These are phyloP conservation scores for Liolophura sinensis DNA, from an alignment of 1,140 invertebrate species.

Conservation along the genomic window DNA sequence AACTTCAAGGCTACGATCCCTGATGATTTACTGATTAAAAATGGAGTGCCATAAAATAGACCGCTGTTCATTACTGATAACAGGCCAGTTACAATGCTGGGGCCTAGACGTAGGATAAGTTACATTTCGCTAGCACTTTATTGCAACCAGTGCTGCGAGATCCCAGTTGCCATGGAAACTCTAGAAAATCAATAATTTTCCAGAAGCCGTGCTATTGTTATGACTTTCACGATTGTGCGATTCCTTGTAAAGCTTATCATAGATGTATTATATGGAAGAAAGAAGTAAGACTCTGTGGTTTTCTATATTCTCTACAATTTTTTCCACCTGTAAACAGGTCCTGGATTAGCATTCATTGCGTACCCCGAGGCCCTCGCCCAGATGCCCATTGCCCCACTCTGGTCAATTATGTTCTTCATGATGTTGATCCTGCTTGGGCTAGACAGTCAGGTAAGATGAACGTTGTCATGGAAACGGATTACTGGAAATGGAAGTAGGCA, in stretches of 20 bases:
- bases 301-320: not conserved
- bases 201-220: no score
- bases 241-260: not conserved
- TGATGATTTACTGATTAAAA: no score
- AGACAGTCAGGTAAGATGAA: slow-evolving; percentile 35
- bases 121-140: no score
- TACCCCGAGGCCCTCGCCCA: slow-evolving; percentile 82
- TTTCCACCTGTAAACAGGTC: slow-evolving; percentile 62
- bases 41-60: no score
- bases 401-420: slow-evolving; percentile 82
- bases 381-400: slow-evolving; percentile 76
- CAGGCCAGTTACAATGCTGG: no score
- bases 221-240: not conserved
- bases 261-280: not conserved
- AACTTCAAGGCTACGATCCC: no score
- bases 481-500: not conserved
- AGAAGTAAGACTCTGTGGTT: not conserved
- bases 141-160: no score
- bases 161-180: no score
- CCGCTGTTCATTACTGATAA: no score
- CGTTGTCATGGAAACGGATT: not conserved
- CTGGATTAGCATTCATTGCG: slow-evolving; percentile 80
- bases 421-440: slow-evolving; percentile 47
- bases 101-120: no score
- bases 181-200: no score